phyloP scores from a whole-genome alignment of 1,140 invertebrate genomes.

The Notospermus geniculatus region DNA sequence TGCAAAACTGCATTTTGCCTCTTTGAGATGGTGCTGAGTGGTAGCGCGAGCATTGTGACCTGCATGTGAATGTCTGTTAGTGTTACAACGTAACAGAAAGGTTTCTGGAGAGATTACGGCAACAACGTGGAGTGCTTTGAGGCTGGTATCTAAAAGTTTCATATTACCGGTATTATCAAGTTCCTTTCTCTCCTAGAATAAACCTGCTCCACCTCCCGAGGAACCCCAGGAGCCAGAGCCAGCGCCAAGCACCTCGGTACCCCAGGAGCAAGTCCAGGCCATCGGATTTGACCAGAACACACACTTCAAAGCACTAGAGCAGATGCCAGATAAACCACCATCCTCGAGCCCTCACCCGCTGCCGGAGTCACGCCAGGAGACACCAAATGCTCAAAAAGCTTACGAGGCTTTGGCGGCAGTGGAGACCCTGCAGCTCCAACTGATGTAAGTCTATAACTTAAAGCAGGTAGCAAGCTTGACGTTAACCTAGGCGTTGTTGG shows the following conservation, averaged over 20 bases:
- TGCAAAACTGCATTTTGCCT: too few species aligned
- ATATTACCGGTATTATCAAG: too few species aligned
- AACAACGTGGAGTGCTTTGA: too few species aligned
- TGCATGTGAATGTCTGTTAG: too few species aligned
- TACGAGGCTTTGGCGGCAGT: conserved; percentile 47
- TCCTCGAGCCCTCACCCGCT: background rate
- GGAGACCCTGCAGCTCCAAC: conserved; percentile 38
- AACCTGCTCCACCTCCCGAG: background rate
- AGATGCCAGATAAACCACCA: conserved; percentile 23
- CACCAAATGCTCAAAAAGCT: conserved; percentile 43
- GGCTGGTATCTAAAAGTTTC: too few species aligned
- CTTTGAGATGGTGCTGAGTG: too few species aligned
- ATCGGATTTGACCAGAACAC: conserved; percentile 50
- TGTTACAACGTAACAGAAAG: too few species aligned
- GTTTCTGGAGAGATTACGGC: too few species aligned
- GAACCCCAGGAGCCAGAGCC: conserved; percentile 4
- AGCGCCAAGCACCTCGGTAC: background rate
- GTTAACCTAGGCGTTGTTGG: background rate
- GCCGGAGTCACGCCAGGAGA: conserved; percentile 13
- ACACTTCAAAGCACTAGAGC: conserved; percentile 30
- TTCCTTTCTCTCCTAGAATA: too few species aligned
- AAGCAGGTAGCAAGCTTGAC: background rate
- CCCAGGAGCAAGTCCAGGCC: conserved; percentile 34
- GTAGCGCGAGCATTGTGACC: too few species aligned
- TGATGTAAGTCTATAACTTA: conserved; percentile 34